phyloP scores from a whole-genome alignment of 2,797 vertebrate genomes.

The Phyllotis vaccarum region DNA sequence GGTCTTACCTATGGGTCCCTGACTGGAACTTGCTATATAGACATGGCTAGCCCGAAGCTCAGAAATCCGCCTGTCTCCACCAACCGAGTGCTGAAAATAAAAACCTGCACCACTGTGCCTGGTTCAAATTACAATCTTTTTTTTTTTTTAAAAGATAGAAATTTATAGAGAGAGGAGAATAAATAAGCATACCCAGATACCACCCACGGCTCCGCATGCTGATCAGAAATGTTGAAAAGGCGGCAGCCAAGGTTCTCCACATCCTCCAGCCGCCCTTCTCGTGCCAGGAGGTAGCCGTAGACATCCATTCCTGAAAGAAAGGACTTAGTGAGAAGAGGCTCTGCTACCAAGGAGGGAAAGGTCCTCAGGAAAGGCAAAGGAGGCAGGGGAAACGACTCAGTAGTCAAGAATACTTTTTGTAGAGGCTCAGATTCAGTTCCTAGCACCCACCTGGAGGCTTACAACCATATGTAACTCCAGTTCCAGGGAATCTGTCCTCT shows the following conservation, averaged over 20 bases:
- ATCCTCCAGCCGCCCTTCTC: slow-evolving; percentile 98
- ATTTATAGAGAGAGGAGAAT: neutral
- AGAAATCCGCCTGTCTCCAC: neutral
- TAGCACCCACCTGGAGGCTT: neutral
- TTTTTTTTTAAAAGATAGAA: too few relatives aligned
- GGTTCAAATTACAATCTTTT: neutral
- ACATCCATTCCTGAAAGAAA: slow-evolving; percentile 95
- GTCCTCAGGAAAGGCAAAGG: neutral
- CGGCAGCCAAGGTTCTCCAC: slow-evolving; percentile 98
- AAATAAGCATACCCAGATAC: slow-evolving; percentile 94
- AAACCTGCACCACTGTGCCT: too few relatives aligned
- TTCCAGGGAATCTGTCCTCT: neutral
- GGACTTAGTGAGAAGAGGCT: neutral
- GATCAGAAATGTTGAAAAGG: slow-evolving; percentile 99
- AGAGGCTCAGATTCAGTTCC: neutral
- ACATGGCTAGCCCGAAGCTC: neutral
- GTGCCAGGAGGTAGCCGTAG: slow-evolving; percentile 97
- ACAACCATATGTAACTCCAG: neutral
- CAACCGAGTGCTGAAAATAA: neutral
- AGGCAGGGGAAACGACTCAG: neutral
- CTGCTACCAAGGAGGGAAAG: neutral
- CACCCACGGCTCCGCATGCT: slow-evolving; percentile 99
- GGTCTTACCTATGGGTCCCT: neutral
- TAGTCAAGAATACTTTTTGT: neutral
- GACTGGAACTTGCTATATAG: neutral